Percentiles rank a stretch among this genome's conserved stretches.
Evolutionary conservation across 2,797 vertebrate species (phyloP).

Genomic region (Oryzias sinensis): DNA sequence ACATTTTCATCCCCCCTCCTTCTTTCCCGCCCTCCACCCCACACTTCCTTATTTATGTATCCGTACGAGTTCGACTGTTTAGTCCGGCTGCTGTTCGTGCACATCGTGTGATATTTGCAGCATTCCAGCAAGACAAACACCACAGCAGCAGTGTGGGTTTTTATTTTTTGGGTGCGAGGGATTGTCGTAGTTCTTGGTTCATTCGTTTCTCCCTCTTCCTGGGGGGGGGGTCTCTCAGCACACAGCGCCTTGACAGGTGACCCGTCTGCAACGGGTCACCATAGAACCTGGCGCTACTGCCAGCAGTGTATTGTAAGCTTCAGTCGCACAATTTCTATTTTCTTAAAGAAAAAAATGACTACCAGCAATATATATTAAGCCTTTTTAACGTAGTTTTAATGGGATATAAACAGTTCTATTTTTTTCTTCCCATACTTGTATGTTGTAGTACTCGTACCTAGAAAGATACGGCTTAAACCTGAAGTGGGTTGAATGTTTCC

Average conservation of each 20-base stretch:
- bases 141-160: constrained; percentile 60
- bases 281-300: constrained; percentile 80
- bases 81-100: constrained; percentile 66
- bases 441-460: constrained; percentile 77
- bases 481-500: constrained; percentile 62
- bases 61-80: constrained; percentile 52
- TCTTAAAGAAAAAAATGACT: constrained; percentile 88
- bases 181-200: constrained; percentile 35
- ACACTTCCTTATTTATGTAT: constrained; percentile 77
- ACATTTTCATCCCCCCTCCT: constrained; percentile 83
- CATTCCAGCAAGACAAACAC: constrained; percentile 69
- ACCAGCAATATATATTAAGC: constrained; percentile 97
- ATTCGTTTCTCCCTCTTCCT: constrained; percentile 24
- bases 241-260: constrained; percentile 62
- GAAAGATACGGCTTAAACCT: constrained; percentile 59
- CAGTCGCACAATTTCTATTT: constrained; percentile 99
- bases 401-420: constrained; percentile 73
- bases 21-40: not conserved
- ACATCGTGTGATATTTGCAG: constrained; percentile 68
- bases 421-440: constrained; percentile 78
- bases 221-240: constrained; percentile 54
- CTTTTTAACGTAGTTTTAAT: constrained; percentile 95
- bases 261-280: constrained; percentile 59
- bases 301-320: constrained; percentile 94
- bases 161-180: constrained; percentile 38